A percentile compares a stretch with the other conserved stretches of the same genome.
Evolutionary conservation across 2,113 vertebrate genomes (phyloP).

Genomic region (Indicator indicator): DNA sequence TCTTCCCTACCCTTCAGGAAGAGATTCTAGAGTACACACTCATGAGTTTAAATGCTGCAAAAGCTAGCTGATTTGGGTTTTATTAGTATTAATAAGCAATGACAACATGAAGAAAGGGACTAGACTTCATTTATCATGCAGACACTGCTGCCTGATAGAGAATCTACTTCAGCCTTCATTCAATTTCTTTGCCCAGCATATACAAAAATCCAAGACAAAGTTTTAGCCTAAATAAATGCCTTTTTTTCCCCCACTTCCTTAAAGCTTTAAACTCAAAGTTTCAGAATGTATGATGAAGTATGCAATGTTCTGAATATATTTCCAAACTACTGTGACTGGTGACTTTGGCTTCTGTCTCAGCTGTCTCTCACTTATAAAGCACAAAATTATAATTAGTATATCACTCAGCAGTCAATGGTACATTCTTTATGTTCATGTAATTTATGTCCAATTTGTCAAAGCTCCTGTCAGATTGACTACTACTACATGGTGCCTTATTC

Average conservation of each 20-base stretch:
- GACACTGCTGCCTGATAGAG: neutral
- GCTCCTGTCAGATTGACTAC: conserved; percentile 25
- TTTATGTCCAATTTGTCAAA: conserved; percentile 57
- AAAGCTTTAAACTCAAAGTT: neutral
- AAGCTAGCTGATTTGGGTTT: neutral
- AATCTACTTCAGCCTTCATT: neutral
- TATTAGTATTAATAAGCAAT: neutral
- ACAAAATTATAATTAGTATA: conserved; percentile 45
- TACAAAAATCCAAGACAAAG: neutral
- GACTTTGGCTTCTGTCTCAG: neutral
- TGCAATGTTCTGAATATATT: neutral
- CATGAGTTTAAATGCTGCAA: too few species aligned
- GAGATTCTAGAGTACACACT: neutral
- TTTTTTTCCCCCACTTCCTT: neutral
- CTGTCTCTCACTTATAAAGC: conserved; percentile 16
- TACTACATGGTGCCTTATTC: neutral
- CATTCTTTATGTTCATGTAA: conserved; percentile 39
- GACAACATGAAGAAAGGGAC: neutral
- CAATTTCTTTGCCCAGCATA: neutral
- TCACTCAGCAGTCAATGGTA: conserved; percentile 34
- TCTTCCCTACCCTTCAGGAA: neutral
- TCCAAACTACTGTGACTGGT: neutral
- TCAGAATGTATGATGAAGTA: neutral
- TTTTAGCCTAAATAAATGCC: neutral
- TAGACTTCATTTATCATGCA: neutral